A percentile compares a stretch with the other conserved stretches of the same genome.
These are phyloP conservation scores for Prunella himalayana DNA, from an alignment of 2,113 vertebrate genomes.

Conservation along the genomic window DNA sequence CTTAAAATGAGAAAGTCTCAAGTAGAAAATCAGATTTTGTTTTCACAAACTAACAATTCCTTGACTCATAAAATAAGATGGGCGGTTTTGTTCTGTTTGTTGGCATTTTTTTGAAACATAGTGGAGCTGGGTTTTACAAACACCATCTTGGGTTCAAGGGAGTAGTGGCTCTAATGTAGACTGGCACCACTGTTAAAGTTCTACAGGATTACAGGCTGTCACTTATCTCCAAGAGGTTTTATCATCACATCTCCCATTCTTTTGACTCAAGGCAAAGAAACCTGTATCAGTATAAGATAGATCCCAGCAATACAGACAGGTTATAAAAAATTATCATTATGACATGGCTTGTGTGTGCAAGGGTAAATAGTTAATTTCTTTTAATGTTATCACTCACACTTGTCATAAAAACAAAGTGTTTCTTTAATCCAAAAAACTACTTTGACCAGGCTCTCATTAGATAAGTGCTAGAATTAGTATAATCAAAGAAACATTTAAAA, in stretches of 20 bases:
- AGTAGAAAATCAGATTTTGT: neutral
- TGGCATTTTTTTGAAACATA: neutral
- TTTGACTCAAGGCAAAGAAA: neutral
- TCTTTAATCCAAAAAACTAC: neutral
- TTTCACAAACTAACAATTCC: neutral
- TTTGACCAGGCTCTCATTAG: neutral
- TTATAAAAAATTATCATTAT: neutral
- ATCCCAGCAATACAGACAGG: neutral
- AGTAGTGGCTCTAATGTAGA: neutral
- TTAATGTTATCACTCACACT: neutral
- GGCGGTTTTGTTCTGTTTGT: neutral
- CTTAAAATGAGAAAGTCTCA: neutral
- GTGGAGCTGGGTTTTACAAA: neutral
- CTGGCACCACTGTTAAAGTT: neutral
- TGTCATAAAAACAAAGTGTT: neutral
- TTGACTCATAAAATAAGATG: neutral
- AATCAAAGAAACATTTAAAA: neutral
- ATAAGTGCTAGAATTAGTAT: neutral
- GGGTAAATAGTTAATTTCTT: neutral
- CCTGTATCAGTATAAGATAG: neutral
- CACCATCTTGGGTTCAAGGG: neutral
- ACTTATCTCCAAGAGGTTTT: neutral
- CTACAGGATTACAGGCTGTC: neutral
- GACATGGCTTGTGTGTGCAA: neutral
- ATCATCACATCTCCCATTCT: neutral